Base-by-base conservation (phyloP, 1,140 invertebrate genomes). In the Archivesica marissinica region DNA sequence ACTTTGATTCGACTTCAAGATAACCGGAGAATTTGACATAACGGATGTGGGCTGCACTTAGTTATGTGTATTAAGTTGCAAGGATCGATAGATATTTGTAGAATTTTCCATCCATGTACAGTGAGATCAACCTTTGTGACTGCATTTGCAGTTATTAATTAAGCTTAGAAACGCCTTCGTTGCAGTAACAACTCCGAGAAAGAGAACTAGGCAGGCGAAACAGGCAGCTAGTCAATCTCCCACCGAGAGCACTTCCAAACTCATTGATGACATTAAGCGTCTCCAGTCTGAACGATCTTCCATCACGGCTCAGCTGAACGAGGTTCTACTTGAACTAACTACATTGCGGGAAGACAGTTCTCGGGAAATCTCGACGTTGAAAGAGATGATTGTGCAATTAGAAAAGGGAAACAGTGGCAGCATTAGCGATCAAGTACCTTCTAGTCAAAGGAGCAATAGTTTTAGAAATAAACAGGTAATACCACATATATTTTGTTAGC, bases 211-310 rank as follows among this genome's bases (percentile, higher is more conserved):
- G 38, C 28, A 64, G 30, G n/a, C 59, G 17, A 64, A 64, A 25
- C 59, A 64, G 30, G 30, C 30, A 2, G 25, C 30, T 2, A 64
- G 2, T 33, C 2, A 33, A 1, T 64, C 59, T 11, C 30, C 68
- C n/a, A 20, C n/a, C 28, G 44, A 72, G n/a, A 50, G 41, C 25
- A 72, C 39, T 33, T 7, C 77, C 20, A 78, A 85, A 35, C 52
- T 90, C 6, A 64, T 90, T 15, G 74, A 88, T 17, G 81, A 90
- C 28, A 80, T 90, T 9, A 66, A 68, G 30, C 70, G 59, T 41
- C 86, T 93, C 47, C 89, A 93, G 66, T 74, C 88, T 28, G 89
- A 92, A 50, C 88, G 89, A 30, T 59, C 85, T 0, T 74, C 87
- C 38, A 88, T 93, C 50, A 89, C 91, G 28, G 35, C 52, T 9